phyloP scores from a whole-genome alignment of 2,113 vertebrate species.

The Megaceryle maxima region DNA sequence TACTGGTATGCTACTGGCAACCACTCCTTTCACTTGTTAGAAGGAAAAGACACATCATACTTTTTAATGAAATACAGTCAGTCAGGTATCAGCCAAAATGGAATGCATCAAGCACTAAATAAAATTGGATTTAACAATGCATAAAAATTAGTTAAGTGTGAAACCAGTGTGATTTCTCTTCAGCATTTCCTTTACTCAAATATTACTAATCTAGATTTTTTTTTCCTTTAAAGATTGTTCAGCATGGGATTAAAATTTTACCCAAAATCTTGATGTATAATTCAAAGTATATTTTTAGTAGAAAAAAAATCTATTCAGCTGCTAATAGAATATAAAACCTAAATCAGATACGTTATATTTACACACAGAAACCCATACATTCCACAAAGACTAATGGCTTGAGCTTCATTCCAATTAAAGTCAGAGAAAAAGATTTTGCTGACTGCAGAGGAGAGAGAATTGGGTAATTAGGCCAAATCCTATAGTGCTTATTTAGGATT shows the following conservation, averaged over 20 bases:
- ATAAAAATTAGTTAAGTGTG: background rate
- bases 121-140: background rate
- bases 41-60: background rate
- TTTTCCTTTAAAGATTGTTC: background rate
- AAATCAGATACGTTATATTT: background rate
- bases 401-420: background rate
- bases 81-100: background rate
- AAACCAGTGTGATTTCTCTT: background rate
- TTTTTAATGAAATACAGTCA: background rate
- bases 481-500: background rate
- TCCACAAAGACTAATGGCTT: background rate
- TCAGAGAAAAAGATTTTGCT: background rate
- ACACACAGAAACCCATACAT: background rate
- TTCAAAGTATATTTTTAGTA: background rate
- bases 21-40: background rate
- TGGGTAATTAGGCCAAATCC: constrained; percentile 33
- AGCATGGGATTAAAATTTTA: background rate
- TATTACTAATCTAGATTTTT: background rate
- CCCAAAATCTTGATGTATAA: background rate
- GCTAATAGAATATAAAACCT: background rate
- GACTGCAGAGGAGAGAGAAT: background rate
- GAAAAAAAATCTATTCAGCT: background rate
- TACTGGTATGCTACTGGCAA: background rate
- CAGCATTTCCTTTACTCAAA: background rate
- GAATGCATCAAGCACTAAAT: background rate